Base-by-base conservation (phyloP, 1,140 invertebrate species). In the Orius insidiosus region DNA sequence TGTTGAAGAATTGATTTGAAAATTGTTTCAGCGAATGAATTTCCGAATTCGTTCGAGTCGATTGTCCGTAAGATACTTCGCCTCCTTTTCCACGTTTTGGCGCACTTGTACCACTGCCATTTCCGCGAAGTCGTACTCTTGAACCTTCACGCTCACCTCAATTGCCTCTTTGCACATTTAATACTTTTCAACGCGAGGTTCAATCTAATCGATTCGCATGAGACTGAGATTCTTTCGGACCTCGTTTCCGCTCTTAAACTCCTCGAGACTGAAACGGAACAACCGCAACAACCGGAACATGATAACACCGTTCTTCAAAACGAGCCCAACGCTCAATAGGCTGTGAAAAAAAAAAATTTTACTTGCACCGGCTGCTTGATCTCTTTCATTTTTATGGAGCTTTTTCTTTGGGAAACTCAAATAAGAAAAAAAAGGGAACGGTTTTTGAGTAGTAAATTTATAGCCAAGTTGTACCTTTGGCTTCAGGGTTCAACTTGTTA, bases 41-140 rank as follows among this genome's bases (percentile, higher is more conserved):
- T 97, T 72, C 93, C 93, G 40, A 75, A 76, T 59, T 83, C 79
- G 54, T 96, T 97, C 67, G 89, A 94, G 67, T 77, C 78, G 58
- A 85, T 90, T 64, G 87, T 95, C 57, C 84, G 90, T 65, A 94
- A 93, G 68, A 94, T 97, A 62, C 78, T 93, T 66, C 80, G 86
- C 61, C 76, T 94, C 67, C 74, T 96, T 68, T 96, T 93, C 72
- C 92, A 96, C 67, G 89, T 97, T 59, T 73, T 97, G 71, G 89
- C 92, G 60, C 93, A 98, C 70, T 75, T 97, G 60, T 97, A 97
- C 71, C 88, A 94, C 66, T 83, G 84, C 67, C 94, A 98, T 76
- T 96, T 95, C 70, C 77, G 84, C 67, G 86, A 95, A 69, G 78
- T 96, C 57, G 81, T 87, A 57, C 72, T 88, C 55, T 75, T 97